Base-by-base conservation (phyloP, 2,113 vertebrate genomes). In the Maccullochella peelii region DNA sequence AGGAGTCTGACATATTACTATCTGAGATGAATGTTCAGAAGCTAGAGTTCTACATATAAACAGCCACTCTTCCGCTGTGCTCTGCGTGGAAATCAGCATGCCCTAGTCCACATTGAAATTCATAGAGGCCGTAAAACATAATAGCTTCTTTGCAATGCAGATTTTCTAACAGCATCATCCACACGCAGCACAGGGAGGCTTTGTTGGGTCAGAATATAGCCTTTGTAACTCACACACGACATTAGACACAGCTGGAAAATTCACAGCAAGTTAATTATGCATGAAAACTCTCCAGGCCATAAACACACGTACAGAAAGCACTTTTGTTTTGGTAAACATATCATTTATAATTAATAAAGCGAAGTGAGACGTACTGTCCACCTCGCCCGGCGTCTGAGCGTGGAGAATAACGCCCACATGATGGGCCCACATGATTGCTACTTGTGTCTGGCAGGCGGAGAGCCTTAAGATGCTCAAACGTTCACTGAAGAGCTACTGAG, bases 341-440 rank as follows among this genome's bases (percentile, higher is more conserved):
- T 82, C 75, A 89, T 83, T 86, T 77, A 88, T 89, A 83, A 79
- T 65, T 89, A 59, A 90, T 61, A 25, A n/a, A 33, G 65, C 5
- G 0, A 8, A 52, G 50, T 4, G 38, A 83, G 55, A 73, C 14
- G 40, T 30, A 42, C 47, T 62, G 36, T 84, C 10, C 44, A 2
- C 11, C 55, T 63, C 16, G 14, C 4, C 18, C 1, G 30, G 11
- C 0, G 6, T 63, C 27, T 77, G 11, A 10, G 47, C 0, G 1
- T 1, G 47, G 57, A 50, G 61, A 61, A 63, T 2, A 0, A 61
- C 27, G 6, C n/a, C 44, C 70, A 73, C 67, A 38, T 30, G 50
- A 75, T 27, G n/a, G n/a, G 6, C n/a, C 44, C 70, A 73, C 67
- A 38, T 30, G 50, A 75, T 27, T 71, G 21, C 27, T 73, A 4